Evolutionary conservation across 2,113 vertebrate genomes (phyloP), one percentile per base, ranked within the genome.

Genomic region (Mirounga angustirostris): DNA sequence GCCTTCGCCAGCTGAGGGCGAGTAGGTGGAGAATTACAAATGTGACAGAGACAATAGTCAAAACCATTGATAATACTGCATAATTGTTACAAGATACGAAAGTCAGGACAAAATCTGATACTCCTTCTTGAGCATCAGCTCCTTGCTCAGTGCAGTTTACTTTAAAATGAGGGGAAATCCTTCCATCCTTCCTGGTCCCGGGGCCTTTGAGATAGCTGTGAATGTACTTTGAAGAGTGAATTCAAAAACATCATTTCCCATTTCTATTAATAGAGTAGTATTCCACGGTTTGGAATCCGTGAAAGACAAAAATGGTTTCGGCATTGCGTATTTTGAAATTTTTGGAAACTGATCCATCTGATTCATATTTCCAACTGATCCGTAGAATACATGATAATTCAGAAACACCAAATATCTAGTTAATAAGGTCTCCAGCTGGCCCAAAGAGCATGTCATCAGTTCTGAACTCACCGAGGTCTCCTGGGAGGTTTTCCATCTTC

Each of bases 181-280:
- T 78, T 76, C 54, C 22, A 33, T 30, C 67, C 36, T 82, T 83
- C 58, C 65, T 83, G 80, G 56, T 58, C 43, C 80, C 30, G 11
- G 67, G 67, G 73, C 50, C 82, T 91, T 50, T 79, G 82, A 81
- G 36, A 61, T 54, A 54, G n/a, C 82, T n/a, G 36, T 59, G 58
- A 96, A 90, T 76, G 13, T 88, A 46, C 59, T 80, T 43, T 80
- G 80, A 97, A 54, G 52, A 93, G 22, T 59, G 74, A 73, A 90
- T 86, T 94, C 16, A 28, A 79, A 91, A 59, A 74, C 52, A 15
- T 43, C 76, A 61, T 40, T 71, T 97, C 59, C 58, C 40, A 22
- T 92, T 88, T 83, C 80, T 95, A 33, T 95, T 80, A 54, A 76
- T 54, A 87, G 91, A 58, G 28, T 21, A 33, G 26, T 63, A 58